Evolutionary conservation across 2,797 vertebrate species (phyloP).

Genomic region (Trematocara caparti): DNA sequence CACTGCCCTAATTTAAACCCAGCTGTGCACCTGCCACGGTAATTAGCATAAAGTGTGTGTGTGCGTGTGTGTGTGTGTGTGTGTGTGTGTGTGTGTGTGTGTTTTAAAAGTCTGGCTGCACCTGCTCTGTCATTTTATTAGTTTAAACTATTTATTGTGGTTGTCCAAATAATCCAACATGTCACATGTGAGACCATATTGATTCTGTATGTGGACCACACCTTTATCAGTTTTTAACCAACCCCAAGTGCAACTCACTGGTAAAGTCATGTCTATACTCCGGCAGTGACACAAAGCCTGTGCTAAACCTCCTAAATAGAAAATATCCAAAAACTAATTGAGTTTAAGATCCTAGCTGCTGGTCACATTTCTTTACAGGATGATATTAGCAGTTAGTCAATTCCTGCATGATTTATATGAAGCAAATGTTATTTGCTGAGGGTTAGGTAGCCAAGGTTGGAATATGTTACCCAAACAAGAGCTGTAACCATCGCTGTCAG

Average conservation of each 20-base stretch:
- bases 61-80: too few relatives aligned
- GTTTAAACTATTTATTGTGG: neutral
- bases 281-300: neutral
- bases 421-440: neutral
- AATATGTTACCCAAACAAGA: neutral
- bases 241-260: slow-evolving; percentile 21
- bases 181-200: neutral
- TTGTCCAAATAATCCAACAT: neutral
- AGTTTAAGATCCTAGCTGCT: neutral
- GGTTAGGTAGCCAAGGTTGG: neutral
- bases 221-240: slow-evolving; percentile 13
- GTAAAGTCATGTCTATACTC: slow-evolving; percentile 9
- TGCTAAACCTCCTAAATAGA: neutral
- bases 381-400: neutral
- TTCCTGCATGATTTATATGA: neutral
- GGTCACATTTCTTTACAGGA: neutral
- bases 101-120: neutral
- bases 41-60: neutral
- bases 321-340: neutral
- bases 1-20: neutral
- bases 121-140: neutral
- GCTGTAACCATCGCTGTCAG: neutral
- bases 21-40: neutral
- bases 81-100: too few relatives aligned
- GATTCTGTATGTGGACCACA: slow-evolving; percentile 13